Evolutionary conservation across 2,797 vertebrate species (phyloP).

Genomic region (Myoxocephalus aenaeus): DNA sequence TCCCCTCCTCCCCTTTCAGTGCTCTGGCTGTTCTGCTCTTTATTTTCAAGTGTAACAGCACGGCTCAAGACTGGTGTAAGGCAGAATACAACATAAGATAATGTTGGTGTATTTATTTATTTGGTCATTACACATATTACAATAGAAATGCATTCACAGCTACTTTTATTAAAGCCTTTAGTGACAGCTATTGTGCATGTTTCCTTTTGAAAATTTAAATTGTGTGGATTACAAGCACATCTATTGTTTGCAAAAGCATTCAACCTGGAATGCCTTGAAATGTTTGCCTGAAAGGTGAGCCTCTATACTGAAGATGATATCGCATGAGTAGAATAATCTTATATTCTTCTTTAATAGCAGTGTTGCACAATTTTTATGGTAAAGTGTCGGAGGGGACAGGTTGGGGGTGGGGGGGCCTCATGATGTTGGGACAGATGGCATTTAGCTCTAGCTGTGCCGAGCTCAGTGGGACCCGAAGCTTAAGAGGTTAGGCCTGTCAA

Average conservation of each 20-base stretch:
- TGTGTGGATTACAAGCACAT: constrained; percentile 18
- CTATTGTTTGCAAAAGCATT: constrained; percentile 29
- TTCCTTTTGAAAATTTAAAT: constrained; percentile 25
- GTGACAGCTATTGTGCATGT: background rate
- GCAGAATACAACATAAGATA: background rate
- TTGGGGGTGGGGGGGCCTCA: constrained; percentile 50
- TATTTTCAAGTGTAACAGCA: constrained; percentile 17
- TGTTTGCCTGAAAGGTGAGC: constrained; percentile 16
- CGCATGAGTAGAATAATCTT: constrained; percentile 30
- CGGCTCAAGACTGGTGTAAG: constrained; percentile 1
- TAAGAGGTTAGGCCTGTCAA: constrained; percentile 98
- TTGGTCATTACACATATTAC: background rate
- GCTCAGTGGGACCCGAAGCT: constrained; percentile 96
- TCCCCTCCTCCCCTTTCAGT: background rate
- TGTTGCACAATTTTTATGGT: constrained; percentile 63
- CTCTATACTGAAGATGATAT: constrained; percentile 8
- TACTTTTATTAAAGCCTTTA: constrained; percentile 2
- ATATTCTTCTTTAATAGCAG: constrained; percentile 53
- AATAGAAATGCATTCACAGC: background rate
- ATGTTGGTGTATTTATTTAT: background rate
- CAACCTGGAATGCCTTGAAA: constrained; percentile 14
- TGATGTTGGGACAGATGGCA: constrained; percentile 98
- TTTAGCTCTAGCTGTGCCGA: constrained; percentile 93
- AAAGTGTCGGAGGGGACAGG: constrained; percentile 71
- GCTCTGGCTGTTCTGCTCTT: constrained; percentile 17